Base-by-base conservation (phyloP, 2,113 vertebrate species). In the Cyphomyrus discorhynchus region DNA sequence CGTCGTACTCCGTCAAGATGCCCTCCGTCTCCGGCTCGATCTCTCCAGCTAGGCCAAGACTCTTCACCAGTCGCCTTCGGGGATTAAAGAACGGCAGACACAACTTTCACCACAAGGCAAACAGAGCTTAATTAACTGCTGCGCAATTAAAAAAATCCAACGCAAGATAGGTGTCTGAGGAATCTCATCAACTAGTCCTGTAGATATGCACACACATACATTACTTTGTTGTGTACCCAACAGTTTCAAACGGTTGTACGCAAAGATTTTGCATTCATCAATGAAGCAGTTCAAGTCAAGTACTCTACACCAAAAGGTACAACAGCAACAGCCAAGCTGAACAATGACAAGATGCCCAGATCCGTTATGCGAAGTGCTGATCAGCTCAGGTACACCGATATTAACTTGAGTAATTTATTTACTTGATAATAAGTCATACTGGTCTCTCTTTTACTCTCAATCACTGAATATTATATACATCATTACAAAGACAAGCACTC, bases 1-100 rank as follows among this genome's bases (percentile, higher is more conserved):
- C 97, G 1, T 97, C 97, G 0, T 99, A 97, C 87, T 99, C 98
- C 0, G 45, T 97, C 91, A 99, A 94, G 92, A 99, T 98, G 52
- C 98, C 98, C 93, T 99, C 98, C 0, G 98, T 98, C 94, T 99
- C 98, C 0, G 98, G 98, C 90, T 99, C 98, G 0, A 99, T 99
- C 90, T 99, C 98, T 56, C 98, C 98, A 0, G 98, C 98, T 91
- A 98, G 97, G 1, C 98, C 98, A 89, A 99, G 96, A 6, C 97
- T 97, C 94, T 98, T 99, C 35, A 96, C 94, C 89, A 99, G 94
- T 13, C 93, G 96, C 92, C 98, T 99, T 89, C 39, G 91, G 42
- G n/a, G 49, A 4, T 35, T 88, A 89, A 90, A 46, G 45, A 24
- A 86, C 86, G 11, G 3, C 27, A 77, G 47, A 3, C 46, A 8